A percentile compares a stretch with the other conserved stretches of the same genome.
Evolutionary conservation across 2,888 invertebrate genomes (phyloP).

Genomic region (Eristalis arbustorum): DNA sequence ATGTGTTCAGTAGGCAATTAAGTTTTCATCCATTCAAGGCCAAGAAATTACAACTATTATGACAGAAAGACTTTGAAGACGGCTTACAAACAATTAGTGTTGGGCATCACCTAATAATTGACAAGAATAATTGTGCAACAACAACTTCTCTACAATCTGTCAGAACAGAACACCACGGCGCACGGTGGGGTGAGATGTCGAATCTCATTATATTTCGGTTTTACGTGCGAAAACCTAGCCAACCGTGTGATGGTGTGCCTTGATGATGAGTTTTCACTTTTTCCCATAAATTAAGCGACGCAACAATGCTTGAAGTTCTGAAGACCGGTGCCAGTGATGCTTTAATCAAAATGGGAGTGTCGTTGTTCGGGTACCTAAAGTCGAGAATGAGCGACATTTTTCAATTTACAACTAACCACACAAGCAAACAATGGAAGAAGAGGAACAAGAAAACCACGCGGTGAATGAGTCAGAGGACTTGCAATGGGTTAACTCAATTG

Average conservation of each 20-base stretch:
- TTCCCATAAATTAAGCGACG: conserved; percentile 61
- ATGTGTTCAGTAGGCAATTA: conserved; percentile 1
- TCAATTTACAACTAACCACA: neutral
- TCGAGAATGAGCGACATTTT: neutral
- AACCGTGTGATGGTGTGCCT: conserved; percentile 47
- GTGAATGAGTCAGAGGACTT: neutral
- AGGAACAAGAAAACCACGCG: neutral
- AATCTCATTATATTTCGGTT: neutral
- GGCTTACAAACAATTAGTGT: conserved; percentile 43
- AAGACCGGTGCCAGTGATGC: conserved; percentile 14
- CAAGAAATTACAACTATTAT: conserved; percentile 17
- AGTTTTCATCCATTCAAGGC: conserved; percentile 9
- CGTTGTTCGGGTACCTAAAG: neutral
- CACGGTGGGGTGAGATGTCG: neutral
- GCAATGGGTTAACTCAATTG: neutral
- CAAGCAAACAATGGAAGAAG: neutral
- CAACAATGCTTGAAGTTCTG: conserved; percentile 33
- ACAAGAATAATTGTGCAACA: conserved; percentile 23
- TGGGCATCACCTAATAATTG: conserved; percentile 27
- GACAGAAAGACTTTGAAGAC: conserved; percentile 15
- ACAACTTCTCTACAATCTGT: neutral
- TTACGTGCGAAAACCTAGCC: conserved; percentile 49
- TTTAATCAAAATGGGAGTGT: conserved; percentile 53
- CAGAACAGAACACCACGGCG: neutral
- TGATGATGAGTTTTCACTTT: conserved; percentile 48